Evolutionary conservation across 2,797 vertebrate genomes (phyloP).

Genomic region (Aldrovandia affinis): DNA sequence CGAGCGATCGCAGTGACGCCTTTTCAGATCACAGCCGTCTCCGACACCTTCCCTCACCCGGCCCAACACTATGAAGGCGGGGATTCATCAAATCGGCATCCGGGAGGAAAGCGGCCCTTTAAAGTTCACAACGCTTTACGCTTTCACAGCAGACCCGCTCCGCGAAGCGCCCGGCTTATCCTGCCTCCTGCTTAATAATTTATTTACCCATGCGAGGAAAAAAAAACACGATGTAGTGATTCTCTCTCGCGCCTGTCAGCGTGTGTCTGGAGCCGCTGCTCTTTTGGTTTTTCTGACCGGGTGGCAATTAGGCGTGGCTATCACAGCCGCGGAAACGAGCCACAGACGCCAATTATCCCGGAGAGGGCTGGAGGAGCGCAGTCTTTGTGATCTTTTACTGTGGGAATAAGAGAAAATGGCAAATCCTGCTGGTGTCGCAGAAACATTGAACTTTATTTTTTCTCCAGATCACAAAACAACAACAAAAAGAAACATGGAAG

Average conservation of each 20-base stretch:
- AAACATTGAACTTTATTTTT: neutral
- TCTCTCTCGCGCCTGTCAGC: neutral
- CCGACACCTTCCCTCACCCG: slow-evolving; percentile 23
- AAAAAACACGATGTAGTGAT: slow-evolving; percentile 13
- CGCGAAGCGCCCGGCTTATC: slow-evolving; percentile 25
- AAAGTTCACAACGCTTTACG: slow-evolving; percentile 22
- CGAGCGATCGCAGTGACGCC: slow-evolving; percentile 25
- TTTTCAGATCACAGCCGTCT: slow-evolving; percentile 49
- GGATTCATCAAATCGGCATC: slow-evolving; percentile 18
- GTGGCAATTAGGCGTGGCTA: slow-evolving; percentile 24
- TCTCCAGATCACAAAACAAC: slow-evolving; percentile 1
- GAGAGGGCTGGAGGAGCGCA: neutral
- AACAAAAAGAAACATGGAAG: neutral
- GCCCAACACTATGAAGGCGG: slow-evolving; percentile 33
- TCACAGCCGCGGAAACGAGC: slow-evolving; percentile 4
- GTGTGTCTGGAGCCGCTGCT: neutral
- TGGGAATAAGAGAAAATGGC: neutral
- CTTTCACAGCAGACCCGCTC: slow-evolving; percentile 27
- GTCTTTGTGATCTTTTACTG: neutral
- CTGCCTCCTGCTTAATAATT: slow-evolving; percentile 27
- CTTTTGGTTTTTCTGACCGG: slow-evolving; percentile 4
- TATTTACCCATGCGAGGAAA: slow-evolving; percentile 24
- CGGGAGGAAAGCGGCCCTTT: slow-evolving; percentile 25
- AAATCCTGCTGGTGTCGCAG: neutral
- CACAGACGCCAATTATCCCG: slow-evolving; percentile 24